A percentile compares a stretch with the other conserved stretches of the same genome.
Conservation (phyloP, 1,140 invertebrate species). For the Solenopsis fugax region DNA sequence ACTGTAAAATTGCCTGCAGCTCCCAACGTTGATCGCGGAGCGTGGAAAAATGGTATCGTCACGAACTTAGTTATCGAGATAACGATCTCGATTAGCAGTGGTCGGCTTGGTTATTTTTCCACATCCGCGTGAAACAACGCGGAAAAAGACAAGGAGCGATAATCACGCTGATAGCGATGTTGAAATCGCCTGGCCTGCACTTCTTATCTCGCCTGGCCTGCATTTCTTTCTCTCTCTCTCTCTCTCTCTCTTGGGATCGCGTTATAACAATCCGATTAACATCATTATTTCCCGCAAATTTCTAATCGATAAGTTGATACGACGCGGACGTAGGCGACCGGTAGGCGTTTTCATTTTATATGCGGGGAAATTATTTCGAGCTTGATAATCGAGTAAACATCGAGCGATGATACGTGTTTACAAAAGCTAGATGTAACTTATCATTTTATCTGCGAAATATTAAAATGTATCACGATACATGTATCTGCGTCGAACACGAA, state of each 20-base stretch:
- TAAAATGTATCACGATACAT: not conserved
- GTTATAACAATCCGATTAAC: not conserved
- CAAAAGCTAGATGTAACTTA: not conserved
- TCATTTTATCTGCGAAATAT: slow-evolving; percentile 6
- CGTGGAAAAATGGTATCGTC: slow-evolving; percentile 23
- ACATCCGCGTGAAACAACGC: slow-evolving; percentile 20
- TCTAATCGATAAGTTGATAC: slow-evolving; percentile 8
- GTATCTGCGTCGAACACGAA: not conserved
- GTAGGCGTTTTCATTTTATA: not conserved
- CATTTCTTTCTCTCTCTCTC: not conserved
- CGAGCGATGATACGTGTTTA: not conserved
- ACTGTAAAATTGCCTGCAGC: slow-evolving; percentile 16
- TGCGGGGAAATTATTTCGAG: not conserved
- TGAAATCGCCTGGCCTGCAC: not conserved
- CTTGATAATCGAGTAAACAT: not conserved
- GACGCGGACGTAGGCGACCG: not conserved
- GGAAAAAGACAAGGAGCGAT: slow-evolving; percentile 40
- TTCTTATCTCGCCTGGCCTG: slow-evolving; percentile 7
- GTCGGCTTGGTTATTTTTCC: slow-evolving; percentile 6
- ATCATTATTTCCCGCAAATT: not conserved
- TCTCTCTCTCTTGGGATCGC: not conserved
- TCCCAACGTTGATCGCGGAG: not conserved
- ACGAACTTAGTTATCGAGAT: slow-evolving; percentile 38
- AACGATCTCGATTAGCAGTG: slow-evolving; percentile 25
- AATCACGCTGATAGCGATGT: slow-evolving; percentile 18